Evolutionary conservation across 2,797 vertebrate genomes (phyloP), one percentile per base, ranked within the genome.

Genomic region (Mus spretus): DNA sequence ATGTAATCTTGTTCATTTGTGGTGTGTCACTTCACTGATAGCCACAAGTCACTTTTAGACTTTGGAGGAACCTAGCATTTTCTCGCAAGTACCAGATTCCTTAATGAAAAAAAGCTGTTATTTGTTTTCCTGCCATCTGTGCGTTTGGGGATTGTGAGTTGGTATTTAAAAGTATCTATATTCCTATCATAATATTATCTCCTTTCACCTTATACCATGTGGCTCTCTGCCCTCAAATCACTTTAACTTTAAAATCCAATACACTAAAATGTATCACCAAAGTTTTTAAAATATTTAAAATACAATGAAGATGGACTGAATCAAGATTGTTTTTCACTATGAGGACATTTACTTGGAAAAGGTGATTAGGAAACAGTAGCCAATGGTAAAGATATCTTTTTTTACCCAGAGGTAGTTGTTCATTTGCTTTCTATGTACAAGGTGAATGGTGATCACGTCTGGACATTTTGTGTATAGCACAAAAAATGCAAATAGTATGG

Each of bases 101-200:
- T 96, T 92, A 59, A 96, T 63, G 57, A 65, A 95, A 67, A 63
- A 53, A 40, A 1, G 7, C 10, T 65, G 0, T n/a, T 61, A 10
- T 65, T 83, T 95, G 47, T 93, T 90, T 96, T 63, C 81, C 80
- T 95, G 59, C 53, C 17, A 22, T 44, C 24, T 0, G 1, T 81
- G 34, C 65, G 44, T 86, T 26, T 57, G 59, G 50, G 63, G 47
- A 87, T 59, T 70, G 59, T 40, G 6, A 74, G 61, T 92, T 83
- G 15, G 6, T 59, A 53, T 61, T 88, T 81, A 91, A 87, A 77
- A 80, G 81, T 77, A 72, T 70, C 67, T 70, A 28, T 53, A 70
- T 10, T 85, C 26, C 63, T 47, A 19, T 22, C 26, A n/a, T 44
- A 50, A 34, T n/a, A 6, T 75, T 70, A 57, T 22, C 31, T 72